A percentile compares a stretch with the other conserved stretches of the same genome.
Conservation (phyloP, 2,797 vertebrate species). For the Austrolebias charrua region DNA sequence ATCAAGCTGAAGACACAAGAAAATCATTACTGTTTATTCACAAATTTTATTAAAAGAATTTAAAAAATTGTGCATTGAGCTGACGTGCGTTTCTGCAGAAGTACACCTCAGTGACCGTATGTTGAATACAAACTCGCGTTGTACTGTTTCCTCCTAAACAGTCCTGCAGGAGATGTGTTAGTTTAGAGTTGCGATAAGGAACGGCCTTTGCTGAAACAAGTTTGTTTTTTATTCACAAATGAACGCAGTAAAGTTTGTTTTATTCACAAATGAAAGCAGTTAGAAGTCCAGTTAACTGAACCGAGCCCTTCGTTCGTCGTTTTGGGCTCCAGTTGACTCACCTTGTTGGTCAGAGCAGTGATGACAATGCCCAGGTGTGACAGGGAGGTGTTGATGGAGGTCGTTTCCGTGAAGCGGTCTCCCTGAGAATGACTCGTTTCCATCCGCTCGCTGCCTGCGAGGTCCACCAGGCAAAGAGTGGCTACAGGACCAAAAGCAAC, state of each 20-base stretch:
- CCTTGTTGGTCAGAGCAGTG: conserved; percentile 88
- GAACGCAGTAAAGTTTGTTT: neutral
- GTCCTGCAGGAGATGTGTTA: conserved; percentile 89
- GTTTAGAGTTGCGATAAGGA: conserved; percentile 90
- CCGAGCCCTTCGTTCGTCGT: too few relatives aligned
- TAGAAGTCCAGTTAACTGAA: too few relatives aligned
- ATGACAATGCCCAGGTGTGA: conserved; percentile 89
- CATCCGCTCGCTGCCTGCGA: conserved; percentile 90
- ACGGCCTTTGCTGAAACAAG: conserved; percentile 82
- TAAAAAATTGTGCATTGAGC: too few relatives aligned
- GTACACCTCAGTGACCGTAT: too few relatives aligned
- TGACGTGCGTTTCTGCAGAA: too few relatives aligned
- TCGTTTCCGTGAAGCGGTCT: conserved; percentile 89
- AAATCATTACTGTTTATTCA: too few relatives aligned
- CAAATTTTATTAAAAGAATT: too few relatives aligned
- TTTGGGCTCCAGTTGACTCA: too few relatives aligned
- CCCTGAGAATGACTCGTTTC: conserved; percentile 84
- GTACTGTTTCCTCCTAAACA: conserved; percentile 90
- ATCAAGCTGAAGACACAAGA: too few relatives aligned
- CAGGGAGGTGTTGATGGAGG: conserved; percentile 89
- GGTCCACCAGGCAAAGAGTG: conserved; percentile 87
- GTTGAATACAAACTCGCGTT: conserved; percentile 82
- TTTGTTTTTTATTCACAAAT: too few relatives aligned
- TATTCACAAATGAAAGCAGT: neutral
- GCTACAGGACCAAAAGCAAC: too few relatives aligned